These are phyloP conservation scores for Euphydryas editha DNA, from an alignment of 2,888 invertebrate species.

Conservation along the genomic window DNA sequence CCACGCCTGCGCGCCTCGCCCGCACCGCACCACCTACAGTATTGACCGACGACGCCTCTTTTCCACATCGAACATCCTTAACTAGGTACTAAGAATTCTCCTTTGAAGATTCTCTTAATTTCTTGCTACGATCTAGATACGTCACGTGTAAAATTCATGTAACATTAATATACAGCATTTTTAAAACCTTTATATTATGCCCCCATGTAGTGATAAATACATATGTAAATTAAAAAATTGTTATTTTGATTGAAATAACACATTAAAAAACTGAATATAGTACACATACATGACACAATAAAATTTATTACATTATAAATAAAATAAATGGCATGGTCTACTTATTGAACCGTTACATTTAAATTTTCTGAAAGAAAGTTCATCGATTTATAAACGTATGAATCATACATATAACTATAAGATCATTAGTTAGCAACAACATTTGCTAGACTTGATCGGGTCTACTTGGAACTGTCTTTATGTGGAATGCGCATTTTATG, in stretches of 20 bases:
- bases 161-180: slow-evolving; percentile 5
- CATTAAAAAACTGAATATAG: background rate
- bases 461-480: slow-evolving; percentile 57
- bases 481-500: slow-evolving; percentile 54
- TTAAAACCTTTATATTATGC: background rate
- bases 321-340: background rate
- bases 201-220: background rate
- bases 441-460: slow-evolving; percentile 46
- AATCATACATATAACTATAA: slow-evolving; percentile 10
- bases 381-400: slow-evolving; percentile 3
- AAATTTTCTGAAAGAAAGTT: background rate
- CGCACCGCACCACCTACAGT: slow-evolving; percentile 80
- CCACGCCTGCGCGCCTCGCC: slow-evolving; percentile 74
- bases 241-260: background rate
- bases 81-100: slow-evolving; percentile 78
- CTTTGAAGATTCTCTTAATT: slow-evolving; percentile 80
- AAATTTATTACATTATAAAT: too few relatives aligned
- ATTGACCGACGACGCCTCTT: slow-evolving; percentile 83
- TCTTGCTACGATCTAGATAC: slow-evolving; percentile 71
- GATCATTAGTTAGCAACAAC: slow-evolving; percentile 23
- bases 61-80: slow-evolving; percentile 82
- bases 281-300: too few relatives aligned
- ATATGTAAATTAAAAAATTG: background rate
- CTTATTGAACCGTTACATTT: background rate
- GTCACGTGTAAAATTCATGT: slow-evolving; percentile 49